Conservation (phyloP, 2,888 invertebrate species). For the Minunthozetes semirufus region DNA sequence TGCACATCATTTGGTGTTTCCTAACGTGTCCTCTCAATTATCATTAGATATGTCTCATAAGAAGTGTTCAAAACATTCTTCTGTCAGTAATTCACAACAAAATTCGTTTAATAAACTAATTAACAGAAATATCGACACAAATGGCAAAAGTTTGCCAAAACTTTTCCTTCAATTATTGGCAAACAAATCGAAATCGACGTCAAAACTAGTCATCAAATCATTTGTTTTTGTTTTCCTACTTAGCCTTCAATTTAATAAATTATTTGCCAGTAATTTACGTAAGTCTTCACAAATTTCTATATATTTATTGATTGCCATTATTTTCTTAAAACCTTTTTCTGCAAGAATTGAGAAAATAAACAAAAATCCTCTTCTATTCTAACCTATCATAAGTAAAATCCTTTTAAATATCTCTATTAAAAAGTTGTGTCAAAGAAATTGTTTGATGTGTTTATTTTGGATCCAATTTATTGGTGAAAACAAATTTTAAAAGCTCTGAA, state of each 20-base stretch:
- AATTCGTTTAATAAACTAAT: neutral
- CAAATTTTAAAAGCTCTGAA: neutral
- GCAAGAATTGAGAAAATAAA: too few relatives aligned
- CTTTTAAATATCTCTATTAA: neutral
- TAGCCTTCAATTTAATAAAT: constrained; percentile 12
- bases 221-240: neutral
- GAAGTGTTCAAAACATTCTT: too few relatives aligned
- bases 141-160: neutral
- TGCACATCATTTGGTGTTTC: too few relatives aligned
- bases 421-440: constrained; percentile 9
- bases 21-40: too few relatives aligned
- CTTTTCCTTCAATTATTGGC: neutral
- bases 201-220: constrained; percentile 20
- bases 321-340: too few relatives aligned
- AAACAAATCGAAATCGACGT: neutral
- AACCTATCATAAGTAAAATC: too few relatives aligned
- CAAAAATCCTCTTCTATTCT: too few relatives aligned
- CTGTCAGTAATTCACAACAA: too few relatives aligned
- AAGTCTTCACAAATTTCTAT: neutral
- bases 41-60: too few relatives aligned
- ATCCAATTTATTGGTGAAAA: neutral
- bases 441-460: constrained; percentile 16
- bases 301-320: neutral
- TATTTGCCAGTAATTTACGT: constrained; percentile 22
- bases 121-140: neutral